Conservation (phyloP, 92 coral and sea anemone genomes). For the Phenganax subtilis region DNA sequence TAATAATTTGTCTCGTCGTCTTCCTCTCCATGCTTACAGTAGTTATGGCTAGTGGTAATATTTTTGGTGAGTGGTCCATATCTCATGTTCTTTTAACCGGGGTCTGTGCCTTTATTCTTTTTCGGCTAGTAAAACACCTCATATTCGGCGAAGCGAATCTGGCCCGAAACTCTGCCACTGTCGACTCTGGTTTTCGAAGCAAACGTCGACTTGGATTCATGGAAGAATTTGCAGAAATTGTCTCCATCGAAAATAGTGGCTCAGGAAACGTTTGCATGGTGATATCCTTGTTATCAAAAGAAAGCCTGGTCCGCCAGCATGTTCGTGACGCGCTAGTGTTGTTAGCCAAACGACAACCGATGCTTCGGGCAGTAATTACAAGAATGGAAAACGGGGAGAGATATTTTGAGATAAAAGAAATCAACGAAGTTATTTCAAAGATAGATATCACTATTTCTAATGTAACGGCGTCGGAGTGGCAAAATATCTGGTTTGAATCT, state of each 20-base stretch:
- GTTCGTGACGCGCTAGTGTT: conserved; percentile 3
- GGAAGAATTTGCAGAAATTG: not conserved
- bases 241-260: not conserved
- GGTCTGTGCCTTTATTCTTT: too few relatives aligned
- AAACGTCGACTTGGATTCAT: not conserved
- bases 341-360: conserved; percentile 27
- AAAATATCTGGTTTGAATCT: not conserved
- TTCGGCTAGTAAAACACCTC: too few relatives aligned
- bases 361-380: conserved; percentile 6
- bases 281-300: not conserved
- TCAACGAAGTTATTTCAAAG: not conserved
- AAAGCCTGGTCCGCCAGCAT: conserved; percentile 1
- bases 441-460: not conserved
- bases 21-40: too few relatives aligned
- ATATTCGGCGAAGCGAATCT: too few relatives aligned
- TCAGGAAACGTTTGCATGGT: not conserved
- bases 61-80: too few relatives aligned
- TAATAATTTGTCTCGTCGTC: too few relatives aligned
- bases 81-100: too few relatives aligned
- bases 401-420: not conserved
- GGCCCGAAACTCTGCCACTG: too few relatives aligned
- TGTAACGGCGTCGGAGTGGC: not conserved
- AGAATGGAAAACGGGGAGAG: not conserved
- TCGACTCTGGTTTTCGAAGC: too few relatives aligned
- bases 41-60: too few relatives aligned